These are phyloP conservation scores for Sciurus niger DNA, from an alignment of 2,113 vertebrate genomes.

Conservation along the genomic window DNA sequence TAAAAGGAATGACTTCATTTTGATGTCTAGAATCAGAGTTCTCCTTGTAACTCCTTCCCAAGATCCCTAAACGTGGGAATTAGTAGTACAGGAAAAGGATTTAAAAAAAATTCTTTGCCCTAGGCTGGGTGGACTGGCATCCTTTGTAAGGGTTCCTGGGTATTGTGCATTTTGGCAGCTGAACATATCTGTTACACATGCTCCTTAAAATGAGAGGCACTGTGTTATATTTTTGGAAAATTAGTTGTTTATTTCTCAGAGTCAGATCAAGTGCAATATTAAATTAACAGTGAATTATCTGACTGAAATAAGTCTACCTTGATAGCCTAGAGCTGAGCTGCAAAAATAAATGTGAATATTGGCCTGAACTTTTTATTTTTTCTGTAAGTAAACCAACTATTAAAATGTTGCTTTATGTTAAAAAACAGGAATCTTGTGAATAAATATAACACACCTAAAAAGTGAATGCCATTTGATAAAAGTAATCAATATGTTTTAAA, in stretches of 20 bases:
- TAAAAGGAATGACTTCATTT: neutral
- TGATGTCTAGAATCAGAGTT: constrained; percentile 23
- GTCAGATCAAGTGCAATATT: constrained; percentile 80
- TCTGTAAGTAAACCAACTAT: constrained; percentile 72
- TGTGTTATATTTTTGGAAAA: constrained; percentile 87
- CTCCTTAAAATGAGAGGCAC: constrained; percentile 79
- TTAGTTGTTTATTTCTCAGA: constrained; percentile 85
- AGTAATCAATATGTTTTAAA: constrained; percentile 64
- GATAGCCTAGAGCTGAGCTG: constrained; percentile 71
- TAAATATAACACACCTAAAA: constrained; percentile 62
- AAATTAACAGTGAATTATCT: constrained; percentile 80
- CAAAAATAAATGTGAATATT: constrained; percentile 77
- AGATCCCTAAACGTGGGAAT: constrained; percentile 47
- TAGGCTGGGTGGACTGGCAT: constrained; percentile 49
- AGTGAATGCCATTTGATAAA: constrained; percentile 67
- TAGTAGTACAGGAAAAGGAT: constrained; percentile 55
- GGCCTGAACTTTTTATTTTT: constrained; percentile 69
- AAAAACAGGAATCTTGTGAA: constrained; percentile 72
- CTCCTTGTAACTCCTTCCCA: neutral
- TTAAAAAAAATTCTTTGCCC: constrained; percentile 60
- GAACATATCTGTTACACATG: constrained; percentile 75
- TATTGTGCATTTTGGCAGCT: constrained; percentile 80
- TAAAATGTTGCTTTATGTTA: constrained; percentile 64
- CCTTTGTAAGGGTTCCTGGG: constrained; percentile 64
- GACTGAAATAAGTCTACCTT: constrained; percentile 76